These are phyloP conservation scores for Pluvianellus socialis DNA, from an alignment of 2,113 vertebrate species.

Conservation along the genomic window DNA sequence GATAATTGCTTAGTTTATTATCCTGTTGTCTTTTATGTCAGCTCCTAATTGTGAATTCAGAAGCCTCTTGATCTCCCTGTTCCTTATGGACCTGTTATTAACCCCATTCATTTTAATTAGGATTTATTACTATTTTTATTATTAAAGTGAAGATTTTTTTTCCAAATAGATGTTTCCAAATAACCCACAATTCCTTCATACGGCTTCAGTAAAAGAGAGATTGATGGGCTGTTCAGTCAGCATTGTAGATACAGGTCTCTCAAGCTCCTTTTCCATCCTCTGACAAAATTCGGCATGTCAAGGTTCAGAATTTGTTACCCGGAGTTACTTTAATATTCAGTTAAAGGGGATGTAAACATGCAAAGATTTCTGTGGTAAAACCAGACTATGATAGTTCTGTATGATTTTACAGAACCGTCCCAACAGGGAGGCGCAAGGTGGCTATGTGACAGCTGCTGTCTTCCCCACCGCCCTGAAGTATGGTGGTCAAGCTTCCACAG, in stretches of 20 bases:
- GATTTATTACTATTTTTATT: constrained; percentile 66
- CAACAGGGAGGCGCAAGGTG: background rate
- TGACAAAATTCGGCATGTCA: background rate
- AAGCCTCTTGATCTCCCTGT: constrained; percentile 59
- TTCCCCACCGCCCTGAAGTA: background rate
- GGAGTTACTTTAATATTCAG: background rate
- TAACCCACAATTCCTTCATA: constrained; percentile 6
- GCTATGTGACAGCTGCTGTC: background rate
- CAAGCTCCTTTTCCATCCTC: background rate
- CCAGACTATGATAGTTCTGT: background rate
- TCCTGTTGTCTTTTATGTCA: constrained; percentile 75
- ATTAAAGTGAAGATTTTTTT: constrained; percentile 19
- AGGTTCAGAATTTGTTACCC: background rate
- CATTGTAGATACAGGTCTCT: background rate
- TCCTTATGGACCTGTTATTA: constrained; percentile 70
- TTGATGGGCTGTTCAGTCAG: background rate
- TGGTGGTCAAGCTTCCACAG: background rate
- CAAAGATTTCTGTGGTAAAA: background rate
- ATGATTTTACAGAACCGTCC: background rate
- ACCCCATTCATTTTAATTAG: constrained; percentile 71
- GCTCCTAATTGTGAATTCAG: constrained; percentile 63
- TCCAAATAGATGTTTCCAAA: constrained; percentile 44
- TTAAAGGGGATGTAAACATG: background rate
- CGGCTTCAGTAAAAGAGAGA: background rate
- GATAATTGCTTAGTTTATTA: constrained; percentile 80